Percentiles rank a stretch among this genome's conserved stretches.
These are phyloP conservation scores for Diadophis punctatus DNA, from an alignment of 2,113 vertebrate species.

Conservation along the genomic window DNA sequence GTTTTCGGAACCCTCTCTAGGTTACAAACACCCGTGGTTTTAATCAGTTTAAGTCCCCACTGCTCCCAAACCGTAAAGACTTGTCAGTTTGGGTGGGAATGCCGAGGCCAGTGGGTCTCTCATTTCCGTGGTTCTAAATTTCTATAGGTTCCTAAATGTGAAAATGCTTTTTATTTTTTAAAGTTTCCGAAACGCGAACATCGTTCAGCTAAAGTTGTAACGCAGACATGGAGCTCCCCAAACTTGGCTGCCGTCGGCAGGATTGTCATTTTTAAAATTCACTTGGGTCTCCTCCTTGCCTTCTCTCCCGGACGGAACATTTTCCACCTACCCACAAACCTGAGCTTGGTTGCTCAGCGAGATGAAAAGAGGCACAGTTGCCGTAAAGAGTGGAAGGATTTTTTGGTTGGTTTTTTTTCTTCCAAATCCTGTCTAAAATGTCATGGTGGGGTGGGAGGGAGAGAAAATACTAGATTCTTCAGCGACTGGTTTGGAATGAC, in stretches of 20 bases:
- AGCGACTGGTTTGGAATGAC: not conserved
- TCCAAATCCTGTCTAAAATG: not conserved
- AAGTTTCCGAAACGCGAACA: not conserved
- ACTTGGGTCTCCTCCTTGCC: not conserved
- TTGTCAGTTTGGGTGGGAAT: not conserved
- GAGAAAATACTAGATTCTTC: not conserved
- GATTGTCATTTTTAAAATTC: not conserved
- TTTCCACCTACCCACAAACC: not conserved
- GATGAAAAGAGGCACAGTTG: not conserved
- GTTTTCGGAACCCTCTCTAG: conserved; percentile 19
- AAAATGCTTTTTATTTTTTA: not conserved
- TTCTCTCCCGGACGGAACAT: not conserved
- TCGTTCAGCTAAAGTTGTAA: not conserved
- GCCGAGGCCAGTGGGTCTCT: not conserved
- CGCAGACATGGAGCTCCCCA: not conserved
- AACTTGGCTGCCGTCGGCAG: not conserved
- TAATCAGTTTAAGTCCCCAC: not conserved
- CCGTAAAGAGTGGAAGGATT: not conserved
- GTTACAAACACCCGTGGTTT: not conserved
- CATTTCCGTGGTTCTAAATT: not conserved
- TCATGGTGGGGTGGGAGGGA: not conserved
- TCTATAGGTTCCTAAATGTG: not conserved
- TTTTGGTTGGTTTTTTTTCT: not conserved
- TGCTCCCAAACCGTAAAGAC: not conserved
- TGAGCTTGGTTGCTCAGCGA: not conserved